Conservation (phyloP, 1,140 invertebrate species). For the Chironomus striatipennis region DNA sequence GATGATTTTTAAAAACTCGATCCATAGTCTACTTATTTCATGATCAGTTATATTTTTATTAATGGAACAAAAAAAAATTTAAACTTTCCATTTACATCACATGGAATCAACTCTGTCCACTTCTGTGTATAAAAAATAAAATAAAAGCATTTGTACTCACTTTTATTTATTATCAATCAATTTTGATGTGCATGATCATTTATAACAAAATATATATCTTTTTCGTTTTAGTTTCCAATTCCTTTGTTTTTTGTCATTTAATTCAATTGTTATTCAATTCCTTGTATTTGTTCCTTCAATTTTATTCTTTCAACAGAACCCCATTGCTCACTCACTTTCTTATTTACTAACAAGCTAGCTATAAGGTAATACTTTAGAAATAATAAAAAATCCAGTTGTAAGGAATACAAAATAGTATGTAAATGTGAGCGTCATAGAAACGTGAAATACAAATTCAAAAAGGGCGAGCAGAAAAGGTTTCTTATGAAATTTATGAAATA, state of each 20-base stretch:
- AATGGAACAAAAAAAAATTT: too few relatives aligned
- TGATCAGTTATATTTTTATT: too few relatives aligned
- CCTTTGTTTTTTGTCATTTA: background rate
- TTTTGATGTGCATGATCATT: slow-evolving; percentile 9
- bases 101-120: too few relatives aligned
- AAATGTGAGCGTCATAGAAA: slow-evolving; percentile 3
- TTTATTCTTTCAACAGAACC: too few relatives aligned
- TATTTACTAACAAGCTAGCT: too few relatives aligned
- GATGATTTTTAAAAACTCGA: too few relatives aligned
- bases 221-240: background rate
- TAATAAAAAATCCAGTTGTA: background rate
- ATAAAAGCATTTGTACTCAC: background rate
- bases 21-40: too few relatives aligned
- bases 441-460: slow-evolving; percentile 1
- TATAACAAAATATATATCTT: background rate
- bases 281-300: background rate
- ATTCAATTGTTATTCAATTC: background rate
- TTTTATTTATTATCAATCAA: slow-evolving; percentile 10
- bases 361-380: too few relatives aligned
- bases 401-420: background rate
- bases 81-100: too few relatives aligned
- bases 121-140: background rate
- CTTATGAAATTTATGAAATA: too few relatives aligned
- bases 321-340: too few relatives aligned
- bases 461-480: background rate